Percentiles rank a stretch among this genome's conserved stretches.
Conservation (phyloP, 2,113 vertebrate genomes). For the Neopipo cinnamomea region DNA sequence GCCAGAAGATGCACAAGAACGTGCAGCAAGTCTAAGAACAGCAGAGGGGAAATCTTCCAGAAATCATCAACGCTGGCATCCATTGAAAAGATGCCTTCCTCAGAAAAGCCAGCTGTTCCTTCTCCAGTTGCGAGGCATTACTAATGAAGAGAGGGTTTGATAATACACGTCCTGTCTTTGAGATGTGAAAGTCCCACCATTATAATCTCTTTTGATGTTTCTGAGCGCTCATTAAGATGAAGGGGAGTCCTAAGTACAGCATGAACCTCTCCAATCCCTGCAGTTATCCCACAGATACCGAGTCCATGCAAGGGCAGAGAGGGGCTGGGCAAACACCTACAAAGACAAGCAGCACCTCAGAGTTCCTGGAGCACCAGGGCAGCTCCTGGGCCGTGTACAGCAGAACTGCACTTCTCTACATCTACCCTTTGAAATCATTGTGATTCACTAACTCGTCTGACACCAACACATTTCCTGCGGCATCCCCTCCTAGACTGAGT, state of each 20-base stretch:
- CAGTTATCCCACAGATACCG: slow-evolving; percentile 13
- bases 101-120: slow-evolving; percentile 68
- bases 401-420: neutral
- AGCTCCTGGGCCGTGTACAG: accelerated
- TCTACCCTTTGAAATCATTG: neutral
- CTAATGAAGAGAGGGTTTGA: slow-evolving; percentile 72
- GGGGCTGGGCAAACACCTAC: neutral
- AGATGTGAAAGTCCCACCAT: slow-evolving; percentile 71
- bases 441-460: neutral
- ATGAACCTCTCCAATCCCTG: slow-evolving; percentile 18
- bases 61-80: neutral
- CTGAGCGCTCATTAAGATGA: slow-evolving; percentile 65
- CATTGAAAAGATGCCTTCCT: slow-evolving; percentile 18
- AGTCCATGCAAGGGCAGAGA: neutral
- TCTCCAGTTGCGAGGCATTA: slow-evolving; percentile 60
- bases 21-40: neutral
- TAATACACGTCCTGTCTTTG: slow-evolving; percentile 71
- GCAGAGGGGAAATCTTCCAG: neutral
- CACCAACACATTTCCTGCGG: neutral
- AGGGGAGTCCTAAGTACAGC: slow-evolving; percentile 1
- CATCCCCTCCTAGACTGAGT: neutral
- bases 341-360: neutral
- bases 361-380: neutral
- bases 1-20: neutral
- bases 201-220: slow-evolving; percentile 71